These are phyloP conservation scores for Diadema setosum DNA, from an alignment of 35 echinoderm and acorn worm species.

Conservation along the genomic window DNA sequence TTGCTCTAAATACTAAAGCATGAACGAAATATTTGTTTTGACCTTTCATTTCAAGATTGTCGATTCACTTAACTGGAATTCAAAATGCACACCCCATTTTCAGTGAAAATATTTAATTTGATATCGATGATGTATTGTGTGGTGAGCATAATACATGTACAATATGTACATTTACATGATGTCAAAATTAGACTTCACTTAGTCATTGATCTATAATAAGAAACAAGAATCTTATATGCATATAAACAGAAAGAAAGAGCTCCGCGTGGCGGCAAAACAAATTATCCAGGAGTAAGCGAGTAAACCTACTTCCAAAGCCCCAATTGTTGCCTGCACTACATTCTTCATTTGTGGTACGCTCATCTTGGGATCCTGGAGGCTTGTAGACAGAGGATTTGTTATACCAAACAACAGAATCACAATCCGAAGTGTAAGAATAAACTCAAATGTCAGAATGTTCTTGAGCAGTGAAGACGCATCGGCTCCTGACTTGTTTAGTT, in stretches of 20 bases:
- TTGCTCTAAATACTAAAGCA: background rate
- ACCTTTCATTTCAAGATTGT: background rate
- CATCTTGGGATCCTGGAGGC: background rate
- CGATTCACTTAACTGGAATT: background rate
- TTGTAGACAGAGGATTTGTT: background rate
- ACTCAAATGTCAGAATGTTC: background rate
- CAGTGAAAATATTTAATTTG: too few relatives aligned
- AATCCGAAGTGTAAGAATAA: background rate
- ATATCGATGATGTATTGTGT: too few relatives aligned
- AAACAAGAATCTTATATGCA: background rate
- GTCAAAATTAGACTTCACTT: too few relatives aligned
- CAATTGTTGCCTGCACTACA: background rate
- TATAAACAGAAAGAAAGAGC: background rate
- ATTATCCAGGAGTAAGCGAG: background rate
- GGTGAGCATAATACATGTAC: too few relatives aligned
- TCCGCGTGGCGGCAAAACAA: background rate
- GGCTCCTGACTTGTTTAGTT: background rate
- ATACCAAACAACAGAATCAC: background rate
- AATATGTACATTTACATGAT: too few relatives aligned
- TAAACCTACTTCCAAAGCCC: background rate
- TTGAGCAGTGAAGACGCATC: background rate
- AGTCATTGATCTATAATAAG: too few relatives aligned
- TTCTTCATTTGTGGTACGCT: background rate
- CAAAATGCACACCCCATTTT: background rate
- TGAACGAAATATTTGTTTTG: background rate